These are phyloP conservation scores for Byasa hedistus DNA, from an alignment of 2,888 invertebrate species.

Conservation along the genomic window DNA sequence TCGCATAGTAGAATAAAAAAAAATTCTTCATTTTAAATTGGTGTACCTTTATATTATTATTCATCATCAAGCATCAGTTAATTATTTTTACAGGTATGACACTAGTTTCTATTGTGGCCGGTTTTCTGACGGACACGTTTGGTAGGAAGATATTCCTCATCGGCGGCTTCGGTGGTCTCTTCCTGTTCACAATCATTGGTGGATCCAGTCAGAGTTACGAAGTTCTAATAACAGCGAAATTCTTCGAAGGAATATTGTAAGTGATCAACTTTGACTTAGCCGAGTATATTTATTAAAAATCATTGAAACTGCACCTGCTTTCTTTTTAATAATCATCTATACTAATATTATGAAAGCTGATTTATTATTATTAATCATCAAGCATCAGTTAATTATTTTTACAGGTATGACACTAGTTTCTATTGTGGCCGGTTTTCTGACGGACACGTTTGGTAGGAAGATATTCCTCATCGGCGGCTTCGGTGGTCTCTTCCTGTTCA, in stretches of 20 bases:
- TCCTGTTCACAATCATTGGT: conserved; percentile 49
- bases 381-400: neutral
- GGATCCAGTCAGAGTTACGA: conserved; percentile 57
- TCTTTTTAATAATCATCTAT: too few species aligned
- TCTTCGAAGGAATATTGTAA: conserved; percentile 64
- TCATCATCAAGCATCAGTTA: too few species aligned
- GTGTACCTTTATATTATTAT: neutral
- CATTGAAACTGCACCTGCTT: neutral
- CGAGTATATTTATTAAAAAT: neutral
- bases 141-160: conserved; percentile 61
- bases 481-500: conserved; percentile 51
- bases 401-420: conserved; percentile 63
- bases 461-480: conserved; percentile 53
- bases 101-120: conserved; percentile 54
- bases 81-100: conserved; percentile 53
- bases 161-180: conserved; percentile 51
- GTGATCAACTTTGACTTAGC: conserved; percentile 36
- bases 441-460: conserved; percentile 64
- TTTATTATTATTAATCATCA: too few species aligned
- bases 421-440: conserved; percentile 58
- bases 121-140: conserved; percentile 63
- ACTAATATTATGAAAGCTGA: too few species aligned
- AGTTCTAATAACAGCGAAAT: conserved; percentile 53
- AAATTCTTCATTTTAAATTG: too few species aligned
- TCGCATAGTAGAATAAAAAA: too few species aligned